phyloP scores from a whole-genome alignment of 1,140 invertebrate species.

The Probaryconus sp. region DNA sequence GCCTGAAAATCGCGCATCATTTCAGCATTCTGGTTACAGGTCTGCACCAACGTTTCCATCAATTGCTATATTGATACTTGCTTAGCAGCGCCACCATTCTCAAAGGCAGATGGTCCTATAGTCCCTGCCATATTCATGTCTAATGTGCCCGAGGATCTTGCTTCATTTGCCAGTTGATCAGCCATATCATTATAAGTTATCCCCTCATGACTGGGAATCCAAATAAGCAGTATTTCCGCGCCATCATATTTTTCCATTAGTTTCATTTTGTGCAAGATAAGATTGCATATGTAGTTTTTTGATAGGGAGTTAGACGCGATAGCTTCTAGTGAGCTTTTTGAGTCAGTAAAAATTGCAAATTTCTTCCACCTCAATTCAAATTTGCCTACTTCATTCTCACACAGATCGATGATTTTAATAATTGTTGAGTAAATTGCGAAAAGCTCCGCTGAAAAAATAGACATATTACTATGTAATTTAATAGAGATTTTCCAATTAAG shows the following conservation, averaged over 20 bases:
- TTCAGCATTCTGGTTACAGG: neutral
- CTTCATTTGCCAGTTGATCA: too few species aligned
- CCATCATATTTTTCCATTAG: neutral
- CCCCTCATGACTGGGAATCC: slow-evolving; percentile 13
- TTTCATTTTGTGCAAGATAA: too few species aligned
- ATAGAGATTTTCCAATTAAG: neutral
- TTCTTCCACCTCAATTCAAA: too few species aligned
- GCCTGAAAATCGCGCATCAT: neutral
- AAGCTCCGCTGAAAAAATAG: slow-evolving; percentile 1
- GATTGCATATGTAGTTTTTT: too few species aligned
- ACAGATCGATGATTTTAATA: neutral
- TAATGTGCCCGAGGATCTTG: too few species aligned
- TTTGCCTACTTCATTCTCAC: neutral
- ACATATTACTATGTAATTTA: neutral
- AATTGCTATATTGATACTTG: too few species aligned
- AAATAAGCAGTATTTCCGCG: neutral
- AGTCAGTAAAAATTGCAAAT: slow-evolving; percentile 10
- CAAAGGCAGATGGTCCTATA: too few species aligned
- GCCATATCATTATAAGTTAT: too few species aligned
- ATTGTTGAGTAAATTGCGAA: neutral
- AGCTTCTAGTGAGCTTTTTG: neutral
- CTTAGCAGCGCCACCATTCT: too few species aligned
- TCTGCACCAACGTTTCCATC: too few species aligned
- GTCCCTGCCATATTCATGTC: too few species aligned
- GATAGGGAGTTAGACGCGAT: slow-evolving; percentile 1